Percentiles rank a stretch among this genome's conserved stretches.
phyloP scores from a whole-genome alignment of 2,888 invertebrate species.

The Heteropelma amictum region DNA sequence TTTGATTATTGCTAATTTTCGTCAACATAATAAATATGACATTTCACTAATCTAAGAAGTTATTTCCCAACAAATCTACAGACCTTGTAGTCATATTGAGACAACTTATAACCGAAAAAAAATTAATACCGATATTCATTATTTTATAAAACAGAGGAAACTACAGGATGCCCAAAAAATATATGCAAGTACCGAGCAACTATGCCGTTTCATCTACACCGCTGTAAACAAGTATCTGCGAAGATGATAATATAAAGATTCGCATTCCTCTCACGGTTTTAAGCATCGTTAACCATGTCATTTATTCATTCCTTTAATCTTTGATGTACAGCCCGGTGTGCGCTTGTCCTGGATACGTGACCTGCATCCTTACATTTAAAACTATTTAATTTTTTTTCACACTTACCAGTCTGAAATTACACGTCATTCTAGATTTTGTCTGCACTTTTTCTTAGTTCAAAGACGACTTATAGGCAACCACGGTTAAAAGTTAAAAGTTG shows the following conservation, averaged over 20 bases:
- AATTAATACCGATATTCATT: too few species aligned
- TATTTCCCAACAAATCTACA: too few species aligned
- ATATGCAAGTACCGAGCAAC: too few species aligned
- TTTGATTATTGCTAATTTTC: too few species aligned
- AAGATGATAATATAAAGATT: background rate
- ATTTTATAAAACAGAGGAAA: too few species aligned
- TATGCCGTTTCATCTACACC: too few species aligned
- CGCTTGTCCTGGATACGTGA: background rate
- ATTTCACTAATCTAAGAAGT: too few species aligned
- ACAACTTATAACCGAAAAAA: too few species aligned
- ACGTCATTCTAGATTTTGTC: conserved; percentile 34
- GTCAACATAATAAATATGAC: too few species aligned
- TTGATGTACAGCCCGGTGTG: background rate
- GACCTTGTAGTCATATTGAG: too few species aligned
- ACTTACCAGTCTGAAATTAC: conserved; percentile 5
- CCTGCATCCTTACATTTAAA: background rate
- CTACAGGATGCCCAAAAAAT: too few species aligned
- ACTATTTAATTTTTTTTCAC: conserved; percentile 11
- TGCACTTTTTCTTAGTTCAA: background rate
- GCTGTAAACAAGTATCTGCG: background rate
- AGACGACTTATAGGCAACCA: background rate
- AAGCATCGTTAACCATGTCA: conserved; percentile 27
- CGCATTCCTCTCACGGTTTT: background rate
- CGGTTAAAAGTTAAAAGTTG: background rate
- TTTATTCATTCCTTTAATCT: conserved; percentile 8